Evolutionary conservation across 2,797 vertebrate genomes (phyloP).

Genomic region (Pangasius mekongensis): DNA sequence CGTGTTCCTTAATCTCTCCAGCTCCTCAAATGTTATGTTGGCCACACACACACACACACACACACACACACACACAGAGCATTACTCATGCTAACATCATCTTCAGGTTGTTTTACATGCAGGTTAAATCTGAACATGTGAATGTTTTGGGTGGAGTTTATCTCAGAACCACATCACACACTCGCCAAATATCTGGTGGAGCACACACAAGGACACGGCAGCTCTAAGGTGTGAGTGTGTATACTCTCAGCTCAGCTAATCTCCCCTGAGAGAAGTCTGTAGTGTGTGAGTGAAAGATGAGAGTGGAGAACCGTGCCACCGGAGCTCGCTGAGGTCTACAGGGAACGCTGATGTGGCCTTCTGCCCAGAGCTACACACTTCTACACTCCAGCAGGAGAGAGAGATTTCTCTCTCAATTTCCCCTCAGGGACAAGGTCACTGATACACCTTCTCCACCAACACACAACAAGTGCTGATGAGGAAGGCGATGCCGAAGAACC

Average conservation of each 20-base stretch:
- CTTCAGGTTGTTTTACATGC: not conserved
- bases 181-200: constrained; percentile 17
- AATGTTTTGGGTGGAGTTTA: not conserved
- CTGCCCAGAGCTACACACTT: constrained; percentile 45
- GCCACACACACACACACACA: not conserved
- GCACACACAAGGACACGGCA: constrained; percentile 52
- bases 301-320: constrained; percentile 40
- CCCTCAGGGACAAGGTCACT: constrained; percentile 2
- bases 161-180: constrained; percentile 14
- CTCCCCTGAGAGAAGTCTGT: constrained; percentile 72
- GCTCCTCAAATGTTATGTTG: not conserved
- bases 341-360: constrained; percentile 44
- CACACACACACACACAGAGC: not conserved
- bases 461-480: not conserved
- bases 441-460: not conserved
- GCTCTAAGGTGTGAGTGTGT: constrained; percentile 67
- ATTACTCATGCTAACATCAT: not conserved
- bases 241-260: constrained; percentile 46
- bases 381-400: constrained; percentile 24
- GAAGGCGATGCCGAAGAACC: not conserved
- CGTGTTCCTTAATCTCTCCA: too few species aligned
- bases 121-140: not conserved
- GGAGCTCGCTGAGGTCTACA: constrained; percentile 36
- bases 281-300: constrained; percentile 34
- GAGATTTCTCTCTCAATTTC: not conserved